Evolutionary conservation across 2,888 invertebrate species (phyloP), one percentile per base, ranked within the genome.

Genomic region (Pachliopta kotzebuea): DNA sequence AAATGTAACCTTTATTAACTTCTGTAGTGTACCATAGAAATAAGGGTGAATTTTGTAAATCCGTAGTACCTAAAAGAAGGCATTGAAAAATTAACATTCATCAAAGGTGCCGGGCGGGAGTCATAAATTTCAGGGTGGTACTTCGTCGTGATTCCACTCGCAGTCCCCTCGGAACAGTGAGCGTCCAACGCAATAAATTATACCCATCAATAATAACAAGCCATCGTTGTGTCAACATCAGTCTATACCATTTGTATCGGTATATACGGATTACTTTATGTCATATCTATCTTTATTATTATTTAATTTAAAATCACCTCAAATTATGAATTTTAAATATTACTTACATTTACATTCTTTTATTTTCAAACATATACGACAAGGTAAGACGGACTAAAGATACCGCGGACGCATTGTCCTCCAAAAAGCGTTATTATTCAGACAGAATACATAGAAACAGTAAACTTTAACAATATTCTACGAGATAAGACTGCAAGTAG

Each of bases 191-290:
- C 85, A 76, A 89, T 89, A 90, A 89, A 90, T 89, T 88, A 87
- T 84, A 76, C 76, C 79, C 85, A 89, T 88, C 87, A 88, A 89
- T 89, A 87, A 88, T 85, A 85, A 74, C 77, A 80, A 75, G 79
- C 74, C 79, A 81, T 73, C 73, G 80, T 76, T 84, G 83, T 86
- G 88, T 88, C 87, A 88, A 89, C 87, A 88, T 81, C 83, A 80
- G 78, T 83, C 78, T 77, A 76, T 78, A 78, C 24, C 52, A 50
- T 62, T 64, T 50, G 45, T 61, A 65, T 49, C 61, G 23, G 20
- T 58, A 23, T 37, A 26, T 42, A 56, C 18, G 49, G 23, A 59
- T 55, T 50, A 56, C 23, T n/a, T 59, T 60, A 42, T 56, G 21
- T 21, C 21, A 9, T 52, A 45, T 45, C n/a, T 45, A n/a, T 45